phyloP scores from a whole-genome alignment of 1,140 invertebrate genomes.

The Drosophila bocki region DNA sequence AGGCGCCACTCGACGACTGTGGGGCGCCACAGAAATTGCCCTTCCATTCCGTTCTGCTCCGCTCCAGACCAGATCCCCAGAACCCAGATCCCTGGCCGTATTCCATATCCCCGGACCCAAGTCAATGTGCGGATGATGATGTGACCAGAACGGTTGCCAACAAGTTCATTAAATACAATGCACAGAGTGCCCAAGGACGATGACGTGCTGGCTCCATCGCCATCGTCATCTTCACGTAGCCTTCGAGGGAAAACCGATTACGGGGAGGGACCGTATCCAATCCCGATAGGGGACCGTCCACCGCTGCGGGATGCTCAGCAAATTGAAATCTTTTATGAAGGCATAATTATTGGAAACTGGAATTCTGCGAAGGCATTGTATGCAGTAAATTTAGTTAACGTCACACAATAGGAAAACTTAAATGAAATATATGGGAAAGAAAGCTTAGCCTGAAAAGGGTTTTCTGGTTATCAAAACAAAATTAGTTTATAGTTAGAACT shows the following conservation, averaged over 20 bases:
- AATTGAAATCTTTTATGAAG: slow-evolving; percentile 45
- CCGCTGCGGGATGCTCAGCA: slow-evolving; percentile 28
- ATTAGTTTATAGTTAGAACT: not conserved
- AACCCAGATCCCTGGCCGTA: slow-evolving; percentile 1
- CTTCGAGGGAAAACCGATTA: slow-evolving; percentile 35
- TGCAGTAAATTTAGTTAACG: not conserved
- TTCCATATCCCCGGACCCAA: slow-evolving; percentile 12
- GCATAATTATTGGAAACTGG: slow-evolving; percentile 32
- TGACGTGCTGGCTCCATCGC: slow-evolving; percentile 22
- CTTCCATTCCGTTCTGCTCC: slow-evolving; percentile 22
- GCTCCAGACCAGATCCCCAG: slow-evolving; percentile 19
- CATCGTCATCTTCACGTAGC: slow-evolving; percentile 10
- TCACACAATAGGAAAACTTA: slow-evolving; percentile 13
- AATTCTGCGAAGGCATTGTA: slow-evolving; percentile 2
- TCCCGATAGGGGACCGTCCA: not conserved
- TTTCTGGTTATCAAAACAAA: not conserved
- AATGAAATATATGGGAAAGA: not conserved
- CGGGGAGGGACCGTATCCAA: slow-evolving; percentile 5
- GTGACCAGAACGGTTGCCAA: slow-evolving; percentile 32
- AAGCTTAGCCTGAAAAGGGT: not conserved
- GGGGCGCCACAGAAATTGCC: slow-evolving; percentile 57
- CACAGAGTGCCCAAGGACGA: slow-evolving; percentile 53
- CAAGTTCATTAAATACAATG: slow-evolving; percentile 60
- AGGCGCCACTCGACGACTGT: slow-evolving; percentile 57
- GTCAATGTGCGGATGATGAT: slow-evolving; percentile 49